phyloP scores from a whole-genome alignment of 2,888 invertebrate species.

The Dusona sp. region DNA sequence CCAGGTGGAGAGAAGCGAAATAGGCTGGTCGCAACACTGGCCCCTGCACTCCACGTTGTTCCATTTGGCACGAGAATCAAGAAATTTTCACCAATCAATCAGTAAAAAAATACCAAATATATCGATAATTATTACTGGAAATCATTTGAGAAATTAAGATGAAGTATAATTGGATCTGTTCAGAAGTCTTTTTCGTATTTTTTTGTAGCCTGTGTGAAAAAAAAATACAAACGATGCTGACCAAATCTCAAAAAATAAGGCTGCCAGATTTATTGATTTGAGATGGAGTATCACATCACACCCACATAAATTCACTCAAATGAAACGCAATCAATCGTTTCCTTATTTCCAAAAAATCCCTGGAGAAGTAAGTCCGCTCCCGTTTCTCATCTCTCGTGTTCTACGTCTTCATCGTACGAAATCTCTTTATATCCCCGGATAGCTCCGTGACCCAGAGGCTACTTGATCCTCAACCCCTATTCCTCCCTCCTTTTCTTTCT shows the following conservation, averaged over 20 bases:
- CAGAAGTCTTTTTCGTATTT: too few relatives aligned
- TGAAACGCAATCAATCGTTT: constrained; percentile 70
- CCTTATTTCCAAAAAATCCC: constrained; percentile 56
- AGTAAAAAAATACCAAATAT: background rate
- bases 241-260: background rate
- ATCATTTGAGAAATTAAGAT: background rate
- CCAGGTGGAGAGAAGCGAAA: background rate
- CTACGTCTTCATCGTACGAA: constrained; percentile 59
- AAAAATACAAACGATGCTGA: background rate
- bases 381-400: constrained; percentile 38
- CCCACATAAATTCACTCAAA: constrained; percentile 64
- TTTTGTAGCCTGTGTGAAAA: background rate
- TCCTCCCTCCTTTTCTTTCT: constrained; percentile 44
- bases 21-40: background rate
- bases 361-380: constrained; percentile 50
- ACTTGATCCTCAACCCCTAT: constrained; percentile 15
- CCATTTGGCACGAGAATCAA: background rate
- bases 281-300: background rate
- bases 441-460: constrained; percentile 35
- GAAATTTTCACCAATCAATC: background rate
- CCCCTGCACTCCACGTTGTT: background rate
- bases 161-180: background rate
- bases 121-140: background rate
- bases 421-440: constrained; percentile 43
- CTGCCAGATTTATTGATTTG: background rate